A percentile compares a stretch with the other conserved stretches of the same genome.
Evolutionary conservation across 2,888 invertebrate species (phyloP).

Genomic region (Odontomyia ornata): DNA sequence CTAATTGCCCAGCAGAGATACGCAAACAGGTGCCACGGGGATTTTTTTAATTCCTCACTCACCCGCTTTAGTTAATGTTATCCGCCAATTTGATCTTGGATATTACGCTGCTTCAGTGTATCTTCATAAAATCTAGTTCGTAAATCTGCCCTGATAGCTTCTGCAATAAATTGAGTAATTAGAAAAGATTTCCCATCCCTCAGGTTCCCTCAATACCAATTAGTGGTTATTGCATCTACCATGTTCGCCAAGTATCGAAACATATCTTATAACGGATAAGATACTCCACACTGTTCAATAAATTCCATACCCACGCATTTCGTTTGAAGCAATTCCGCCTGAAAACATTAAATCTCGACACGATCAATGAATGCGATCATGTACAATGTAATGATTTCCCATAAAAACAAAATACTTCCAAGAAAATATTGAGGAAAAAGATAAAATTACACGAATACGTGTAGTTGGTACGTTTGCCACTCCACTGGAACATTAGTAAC

Average conservation of each 20-base stretch:
- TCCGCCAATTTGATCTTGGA: too few species aligned
- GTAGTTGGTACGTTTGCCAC: neutral
- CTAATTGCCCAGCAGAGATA: too few species aligned
- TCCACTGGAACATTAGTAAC: neutral
- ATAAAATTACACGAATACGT: neutral
- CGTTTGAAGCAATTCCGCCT: neutral
- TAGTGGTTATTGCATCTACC: neutral
- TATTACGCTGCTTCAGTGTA: too few species aligned
- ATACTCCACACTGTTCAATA: neutral
- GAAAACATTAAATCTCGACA: neutral
- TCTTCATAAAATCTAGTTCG: too few species aligned
- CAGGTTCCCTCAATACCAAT: neutral
- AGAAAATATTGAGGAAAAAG: neutral
- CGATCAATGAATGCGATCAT: constrained; percentile 11
- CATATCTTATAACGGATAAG: neutral
- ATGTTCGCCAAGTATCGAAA: neutral
- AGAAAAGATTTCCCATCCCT: neutral
- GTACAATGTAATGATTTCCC: neutral
- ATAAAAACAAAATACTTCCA: too few species aligned
- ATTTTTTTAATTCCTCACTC: too few species aligned
- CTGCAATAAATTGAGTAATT: constrained; percentile 1
- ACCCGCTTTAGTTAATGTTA: too few species aligned
- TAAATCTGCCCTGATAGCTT: too few species aligned
- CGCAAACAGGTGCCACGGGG: too few species aligned
- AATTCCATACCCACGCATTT: neutral